Evolutionary conservation across 2,888 invertebrate species (phyloP).

Genomic region (Galerucella calmariensis): DNA sequence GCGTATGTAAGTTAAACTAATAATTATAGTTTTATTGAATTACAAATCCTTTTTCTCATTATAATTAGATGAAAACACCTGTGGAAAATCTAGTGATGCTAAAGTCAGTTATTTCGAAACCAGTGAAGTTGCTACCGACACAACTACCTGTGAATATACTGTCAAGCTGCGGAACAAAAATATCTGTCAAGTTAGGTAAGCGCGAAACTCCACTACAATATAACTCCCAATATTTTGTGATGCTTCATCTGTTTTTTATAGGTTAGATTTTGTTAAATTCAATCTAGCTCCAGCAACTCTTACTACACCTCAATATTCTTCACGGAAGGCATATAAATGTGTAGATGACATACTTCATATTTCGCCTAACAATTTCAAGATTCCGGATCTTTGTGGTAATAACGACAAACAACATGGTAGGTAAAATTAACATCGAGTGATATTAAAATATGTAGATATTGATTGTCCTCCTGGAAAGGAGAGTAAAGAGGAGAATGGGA

Average conservation of each 20-base stretch:
- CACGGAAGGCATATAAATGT: constrained; percentile 58
- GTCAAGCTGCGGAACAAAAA: constrained; percentile 71
- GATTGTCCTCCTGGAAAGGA: no score
- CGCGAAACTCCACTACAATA: neutral
- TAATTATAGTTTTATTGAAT: neutral
- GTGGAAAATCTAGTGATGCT: constrained; percentile 52
- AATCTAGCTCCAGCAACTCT: constrained; percentile 61
- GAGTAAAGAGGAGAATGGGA: no score
- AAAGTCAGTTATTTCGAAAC: constrained; percentile 59
- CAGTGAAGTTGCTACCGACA: constrained; percentile 62
- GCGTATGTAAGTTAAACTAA: constrained; percentile 49
- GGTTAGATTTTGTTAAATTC: constrained; percentile 70
- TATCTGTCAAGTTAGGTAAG: constrained; percentile 70
- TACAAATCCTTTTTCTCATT: constrained; percentile 10
- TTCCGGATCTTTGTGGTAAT: constrained; percentile 72
- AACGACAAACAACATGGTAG: constrained; percentile 73
- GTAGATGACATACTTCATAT: constrained; percentile 69
- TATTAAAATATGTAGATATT: no score
- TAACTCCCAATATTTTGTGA: neutral
- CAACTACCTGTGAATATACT: constrained; percentile 68
- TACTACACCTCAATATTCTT: constrained; percentile 61
- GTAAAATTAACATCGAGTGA: constrained; percentile 41
- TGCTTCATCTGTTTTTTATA: constrained; percentile 34
- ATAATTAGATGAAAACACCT: constrained; percentile 49
- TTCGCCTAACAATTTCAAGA: constrained; percentile 66